These are phyloP conservation scores for Clunio marinus DNA, from an alignment of 2,888 invertebrate genomes.

Conservation along the genomic window DNA sequence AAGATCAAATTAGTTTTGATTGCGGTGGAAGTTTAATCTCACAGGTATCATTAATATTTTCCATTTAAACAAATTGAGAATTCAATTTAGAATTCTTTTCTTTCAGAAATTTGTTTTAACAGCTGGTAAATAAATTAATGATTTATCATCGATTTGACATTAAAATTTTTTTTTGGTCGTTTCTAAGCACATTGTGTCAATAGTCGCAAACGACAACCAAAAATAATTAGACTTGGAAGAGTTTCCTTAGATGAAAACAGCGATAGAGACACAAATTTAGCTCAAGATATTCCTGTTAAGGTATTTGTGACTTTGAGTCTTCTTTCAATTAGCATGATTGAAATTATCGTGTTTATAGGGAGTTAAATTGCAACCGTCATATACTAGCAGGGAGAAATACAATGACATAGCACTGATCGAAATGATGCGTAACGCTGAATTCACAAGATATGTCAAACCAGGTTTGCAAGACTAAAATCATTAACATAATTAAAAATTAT, in stretches of 20 bases:
- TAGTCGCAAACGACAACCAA: conserved; percentile 19
- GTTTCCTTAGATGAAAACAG: conserved; percentile 12
- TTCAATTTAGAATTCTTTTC: not conserved
- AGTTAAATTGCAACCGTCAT: conserved; percentile 40
- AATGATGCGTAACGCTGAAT: conserved; percentile 39
- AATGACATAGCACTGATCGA: conserved; percentile 44
- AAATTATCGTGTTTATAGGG: conserved; percentile 37
- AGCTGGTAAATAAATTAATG: conserved; percentile 18
- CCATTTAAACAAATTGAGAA: not conserved
- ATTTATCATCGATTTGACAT: not conserved
- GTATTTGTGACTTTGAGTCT: not conserved
- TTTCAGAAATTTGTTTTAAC: conserved; percentile 31
- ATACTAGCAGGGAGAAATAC: conserved; percentile 39
- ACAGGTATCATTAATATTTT: not conserved
- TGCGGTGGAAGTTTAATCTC: conserved; percentile 29
- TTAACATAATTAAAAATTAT: too few species aligned
- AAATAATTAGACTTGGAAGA: conserved; percentile 40
- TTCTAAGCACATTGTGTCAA: conserved; percentile 41
- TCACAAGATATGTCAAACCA: conserved; percentile 41
- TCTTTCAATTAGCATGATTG: not conserved
- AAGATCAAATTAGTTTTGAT: not conserved
- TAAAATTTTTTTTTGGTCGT: not conserved
- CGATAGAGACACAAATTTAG: not conserved
- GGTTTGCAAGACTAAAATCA: too few species aligned
- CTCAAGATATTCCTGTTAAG: conserved; percentile 4